A percentile compares a stretch with the other conserved stretches of the same genome.
phyloP scores from a whole-genome alignment of 2,888 invertebrate genomes.

The Lasioglossum leucozonium region DNA sequence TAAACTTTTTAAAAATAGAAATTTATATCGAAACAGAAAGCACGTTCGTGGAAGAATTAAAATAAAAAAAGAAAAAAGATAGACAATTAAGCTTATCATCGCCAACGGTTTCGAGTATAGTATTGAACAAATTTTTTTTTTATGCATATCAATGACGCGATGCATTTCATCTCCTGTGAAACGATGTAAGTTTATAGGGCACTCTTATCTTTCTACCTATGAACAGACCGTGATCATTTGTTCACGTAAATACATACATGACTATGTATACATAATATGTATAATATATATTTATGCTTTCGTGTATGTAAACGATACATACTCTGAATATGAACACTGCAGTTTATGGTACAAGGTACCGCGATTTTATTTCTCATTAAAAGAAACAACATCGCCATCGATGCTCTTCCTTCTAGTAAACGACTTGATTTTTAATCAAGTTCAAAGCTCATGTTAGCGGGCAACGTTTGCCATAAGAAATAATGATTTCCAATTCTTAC shows the following conservation, averaged over 20 bases:
- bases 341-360: conserved; percentile 65
- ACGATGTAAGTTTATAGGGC: conserved; percentile 65
- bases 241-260: conserved; percentile 60
- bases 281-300: conserved; percentile 62
- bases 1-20: conserved; percentile 48
- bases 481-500: conserved; percentile 42
- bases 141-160: conserved; percentile 12
- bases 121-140: conserved; percentile 29
- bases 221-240: conserved; percentile 49
- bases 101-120: conserved; percentile 41
- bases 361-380: conserved; percentile 26
- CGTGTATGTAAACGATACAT: conserved; percentile 60
- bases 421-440: conserved; percentile 70
- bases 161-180: conserved; percentile 34
- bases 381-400: conserved; percentile 39
- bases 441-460: conserved; percentile 61
- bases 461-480: conserved; percentile 49
- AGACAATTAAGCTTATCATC: conserved; percentile 36
- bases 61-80: conserved; percentile 1
- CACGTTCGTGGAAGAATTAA: conserved; percentile 47
- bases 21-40: conserved; percentile 39
- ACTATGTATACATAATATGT: conserved; percentile 66
- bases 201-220: conserved; percentile 67
- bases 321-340: conserved; percentile 71
- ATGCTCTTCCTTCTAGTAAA: conserved; percentile 29